Base-by-base conservation (phyloP, 2,113 vertebrate species). In the Myanophis thanlyinensis region DNA sequence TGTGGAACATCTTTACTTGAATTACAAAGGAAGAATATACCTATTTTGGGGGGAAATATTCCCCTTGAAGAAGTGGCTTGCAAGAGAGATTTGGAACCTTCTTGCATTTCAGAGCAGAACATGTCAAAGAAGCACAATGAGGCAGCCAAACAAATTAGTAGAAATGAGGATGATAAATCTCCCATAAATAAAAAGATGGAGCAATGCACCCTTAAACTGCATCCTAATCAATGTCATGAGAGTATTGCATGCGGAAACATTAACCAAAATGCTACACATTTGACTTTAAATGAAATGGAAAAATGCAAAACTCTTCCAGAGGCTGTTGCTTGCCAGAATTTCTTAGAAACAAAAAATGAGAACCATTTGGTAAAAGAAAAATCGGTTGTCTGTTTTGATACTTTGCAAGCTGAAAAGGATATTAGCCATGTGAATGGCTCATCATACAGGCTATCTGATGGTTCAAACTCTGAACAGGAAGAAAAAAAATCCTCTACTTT, bases 151-250 rank as follows among this genome's bases (percentile, higher is more conserved):
- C 89, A 93, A 47, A 89, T 89, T 89, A 92, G 52, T 93, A 93
- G 56, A 90, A 92, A 93, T 95, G 90, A 52, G 88, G 89, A 93
- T 95, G 88, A 93, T 91, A 92, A 93, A 95, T 94, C 92, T 91
- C 85, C 0, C 40, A 47, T 48, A 94, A 87, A 92, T 67, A 92
- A 62, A 90, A 89, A 94, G 30, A 51, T 53, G 88, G 59, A 89
- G 91, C 30, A 35, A 40, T 95, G 12, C 86, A 73, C 49, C 91
- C 53, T 73, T 95, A 93, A 96, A 95, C 91, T 93, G 93, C 87
- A 93, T 12, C 95, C 91, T 85, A 73, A 91, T n/a, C 95, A 96
- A 94, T 89, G 94, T 85, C 95, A 95, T 94, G 96, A 88, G 91
- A 88, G 25, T 89, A 85, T 93, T 35, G 23, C 51, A 52, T 90